Base-by-base conservation (phyloP, 2,113 vertebrate species). In the Electrona antarctica region DNA sequence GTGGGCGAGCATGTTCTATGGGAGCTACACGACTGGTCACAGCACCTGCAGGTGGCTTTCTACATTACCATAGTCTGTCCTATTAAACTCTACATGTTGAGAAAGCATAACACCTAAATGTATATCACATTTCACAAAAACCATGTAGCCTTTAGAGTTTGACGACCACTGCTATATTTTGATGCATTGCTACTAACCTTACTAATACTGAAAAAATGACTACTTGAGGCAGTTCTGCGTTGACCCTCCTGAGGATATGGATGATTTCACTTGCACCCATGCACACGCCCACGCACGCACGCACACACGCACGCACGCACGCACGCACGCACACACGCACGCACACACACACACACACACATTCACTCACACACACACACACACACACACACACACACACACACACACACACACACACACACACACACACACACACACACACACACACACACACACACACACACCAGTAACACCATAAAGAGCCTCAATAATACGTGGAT, bases 241-340 rank as follows among this genome's bases (percentile, higher is more conserved):
- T 78, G 65, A 77, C 47, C 76, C 87, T 87, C 76, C 81, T 79
- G 83, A 85, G 85, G 83, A 85, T 77, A 67, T 78, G 65, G 58
- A 81, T 67, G 33, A 67, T 72, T 71, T 73, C 46, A 71, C 66
- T 71, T 3, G 12, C 60, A 59, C 47, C 14, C 63, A 15, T 0
- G 15, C 64, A 60, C 7, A 49, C 15, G 60, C 51, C 61, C 13
- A 15, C 66, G 29, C 63, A 33, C 0, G 15, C 64, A 63, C 7
- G 46, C 15, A 64, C 51, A 64, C 13, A 15, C 66, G 79, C 74
- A 70, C 59, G 68, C 28, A 29, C 60, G 64, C n/a, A 48, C 28
- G 33, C 59, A 33, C 29, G 4, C 74, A 71, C 59, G 68, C 28
- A 29, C 60, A 67, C n/a, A 48, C 28, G 33, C 59, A 67, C 33